Evolutionary conservation across 2,113 vertebrate species (phyloP), one percentile per base, ranked within the genome.

Genomic region (Hystrix brachyura): DNA sequence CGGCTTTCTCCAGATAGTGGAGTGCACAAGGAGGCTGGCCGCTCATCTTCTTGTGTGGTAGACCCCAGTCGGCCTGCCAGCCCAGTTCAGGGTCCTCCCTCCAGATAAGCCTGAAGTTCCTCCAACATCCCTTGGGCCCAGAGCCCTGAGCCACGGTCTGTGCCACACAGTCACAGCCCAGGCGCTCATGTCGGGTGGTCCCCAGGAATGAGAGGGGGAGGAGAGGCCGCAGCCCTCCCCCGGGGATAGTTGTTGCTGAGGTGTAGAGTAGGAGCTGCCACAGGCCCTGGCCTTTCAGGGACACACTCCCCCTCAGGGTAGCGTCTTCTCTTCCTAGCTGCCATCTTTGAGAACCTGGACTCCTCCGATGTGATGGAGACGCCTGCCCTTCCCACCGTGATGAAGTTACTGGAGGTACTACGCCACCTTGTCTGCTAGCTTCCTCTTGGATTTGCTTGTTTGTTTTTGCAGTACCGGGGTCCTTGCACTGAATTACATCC

Each of bases 321-420:
- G n/a, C 23, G 83, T 11, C 96, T 97, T 98, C 81, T 87, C 87
- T 72, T 38, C 94, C 88, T 97, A 99, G 99, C 98, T 69, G 99
- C 98, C 0, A 98, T 99, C 62, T 98, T 98, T 0, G 99, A 99
- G 82, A 99, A 99, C 97, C 88, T 99, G 98, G 99, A 99, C 89
- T 99, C 98, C 91, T 99, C 99, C 5, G 98, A 99, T 0, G 96
- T 99, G 82, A 89, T 93, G 72, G 97, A 98, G 34, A 99, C 99
- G 0, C 79, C 97, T 2, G 98, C 99, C 98, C 99, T 99, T 81
- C 98, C 98, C 65, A 98, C 98, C 0, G 99, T 98, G 51, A 98
- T 99, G 91, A 98, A 99, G 96, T 92, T 99, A 74, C 98, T 99
- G 53, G 99, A 99, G 99, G 99, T 99, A 98, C 84, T 55, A 5